phyloP scores from a whole-genome alignment of 2,797 vertebrate species.

The Holocentrus rufus region DNA sequence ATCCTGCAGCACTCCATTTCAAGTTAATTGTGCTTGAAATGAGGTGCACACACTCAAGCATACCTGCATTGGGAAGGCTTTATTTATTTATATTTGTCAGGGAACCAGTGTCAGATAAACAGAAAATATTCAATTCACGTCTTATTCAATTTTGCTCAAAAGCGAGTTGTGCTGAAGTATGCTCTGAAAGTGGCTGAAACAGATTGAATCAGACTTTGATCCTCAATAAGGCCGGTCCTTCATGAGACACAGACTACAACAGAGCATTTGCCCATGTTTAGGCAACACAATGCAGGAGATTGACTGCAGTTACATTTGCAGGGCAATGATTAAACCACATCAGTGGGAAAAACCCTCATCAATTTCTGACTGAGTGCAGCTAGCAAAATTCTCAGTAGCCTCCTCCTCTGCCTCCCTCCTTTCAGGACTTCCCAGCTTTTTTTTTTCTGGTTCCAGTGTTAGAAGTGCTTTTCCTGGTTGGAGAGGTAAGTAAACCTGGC shows the following conservation, averaged over 20 bases:
- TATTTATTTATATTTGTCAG: slow-evolving; percentile 85
- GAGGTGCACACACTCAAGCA: slow-evolving; percentile 84
- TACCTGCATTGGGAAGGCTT: slow-evolving; percentile 82
- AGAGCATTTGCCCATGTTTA: slow-evolving; percentile 29
- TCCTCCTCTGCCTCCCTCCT: neutral
- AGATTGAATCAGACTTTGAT: slow-evolving; percentile 75
- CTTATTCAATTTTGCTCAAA: slow-evolving; percentile 81
- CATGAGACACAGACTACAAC: slow-evolving; percentile 37
- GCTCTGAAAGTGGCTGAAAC: slow-evolving; percentile 65
- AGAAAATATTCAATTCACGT: slow-evolving; percentile 82
- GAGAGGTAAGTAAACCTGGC: slow-evolving; percentile 57
- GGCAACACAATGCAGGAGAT: slow-evolving; percentile 33
- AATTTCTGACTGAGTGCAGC: slow-evolving; percentile 4
- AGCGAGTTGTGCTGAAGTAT: slow-evolving; percentile 73
- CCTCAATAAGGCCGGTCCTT: slow-evolving; percentile 35
- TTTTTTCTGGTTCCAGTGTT: neutral
- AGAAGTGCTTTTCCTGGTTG: slow-evolving; percentile 24
- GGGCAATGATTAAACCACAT: slow-evolving; percentile 54
- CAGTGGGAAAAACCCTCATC: slow-evolving; percentile 45
- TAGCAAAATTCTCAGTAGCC: slow-evolving; percentile 14
- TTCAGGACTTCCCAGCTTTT: neutral
- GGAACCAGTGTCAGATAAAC: slow-evolving; percentile 79
- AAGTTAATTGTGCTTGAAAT: slow-evolving; percentile 93
- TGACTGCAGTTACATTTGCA: slow-evolving; percentile 49
- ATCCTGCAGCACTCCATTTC: slow-evolving; percentile 90